A percentile compares a stretch with the other conserved stretches of the same genome.
Conservation (phyloP, 2,113 vertebrate genomes). For the Oncorhynchus gorbuscha region DNA sequence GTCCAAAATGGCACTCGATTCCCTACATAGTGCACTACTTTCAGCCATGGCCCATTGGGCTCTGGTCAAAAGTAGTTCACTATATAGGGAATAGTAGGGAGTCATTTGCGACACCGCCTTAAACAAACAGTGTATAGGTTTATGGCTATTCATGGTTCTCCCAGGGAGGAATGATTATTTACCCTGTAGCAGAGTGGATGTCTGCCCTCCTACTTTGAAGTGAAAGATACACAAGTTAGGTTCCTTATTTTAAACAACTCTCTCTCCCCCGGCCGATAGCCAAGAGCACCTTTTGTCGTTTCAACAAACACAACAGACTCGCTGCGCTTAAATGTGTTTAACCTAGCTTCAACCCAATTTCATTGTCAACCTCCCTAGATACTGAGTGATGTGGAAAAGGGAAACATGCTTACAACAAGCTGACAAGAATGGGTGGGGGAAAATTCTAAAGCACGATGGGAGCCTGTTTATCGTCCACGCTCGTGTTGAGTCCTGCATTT, state of each 20-base stretch:
- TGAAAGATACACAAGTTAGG: slow-evolving; percentile 22
- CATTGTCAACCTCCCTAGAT: neutral
- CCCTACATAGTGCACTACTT: too few relatives aligned
- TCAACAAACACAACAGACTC: slow-evolving; percentile 12
- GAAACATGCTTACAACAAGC: neutral
- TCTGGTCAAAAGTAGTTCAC: too few relatives aligned
- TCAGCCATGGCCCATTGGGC: too few relatives aligned
- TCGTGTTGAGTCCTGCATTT: neutral
- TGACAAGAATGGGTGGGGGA: neutral
- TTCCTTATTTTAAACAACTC: slow-evolving; percentile 22
- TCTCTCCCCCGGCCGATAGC: slow-evolving; percentile 2
- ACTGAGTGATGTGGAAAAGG: neutral
- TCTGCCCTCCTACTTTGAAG: slow-evolving; percentile 3
- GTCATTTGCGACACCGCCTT: too few relatives aligned
- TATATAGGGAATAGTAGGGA: too few relatives aligned
- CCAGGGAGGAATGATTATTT: slow-evolving; percentile 9
- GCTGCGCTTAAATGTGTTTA: neutral
- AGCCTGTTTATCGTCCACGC: neutral
- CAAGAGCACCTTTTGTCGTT: slow-evolving; percentile 1
- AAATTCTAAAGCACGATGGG: neutral
- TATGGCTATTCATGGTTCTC: neutral
- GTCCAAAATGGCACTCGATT: too few relatives aligned
- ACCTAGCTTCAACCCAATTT: neutral
- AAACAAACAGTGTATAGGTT: neutral
- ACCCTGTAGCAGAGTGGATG: slow-evolving; percentile 6